A percentile compares a stretch with the other conserved stretches of the same genome.
Conservation (phyloP, 2,113 vertebrate species). For the Ictidomys tridecemlineatus region DNA sequence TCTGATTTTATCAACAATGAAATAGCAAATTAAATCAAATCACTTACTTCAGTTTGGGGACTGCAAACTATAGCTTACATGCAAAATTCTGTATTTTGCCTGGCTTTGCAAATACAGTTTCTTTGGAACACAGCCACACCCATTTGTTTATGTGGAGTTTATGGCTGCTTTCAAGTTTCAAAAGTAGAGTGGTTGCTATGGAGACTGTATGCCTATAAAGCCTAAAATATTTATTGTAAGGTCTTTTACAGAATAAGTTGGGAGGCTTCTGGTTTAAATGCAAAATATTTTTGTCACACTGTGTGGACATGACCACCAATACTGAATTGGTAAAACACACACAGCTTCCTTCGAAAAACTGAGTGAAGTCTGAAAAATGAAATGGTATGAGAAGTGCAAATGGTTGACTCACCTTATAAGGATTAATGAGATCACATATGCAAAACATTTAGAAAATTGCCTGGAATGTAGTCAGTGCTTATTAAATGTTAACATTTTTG, state of each 20-base stretch:
- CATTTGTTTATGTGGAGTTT: background rate
- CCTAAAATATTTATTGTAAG: background rate
- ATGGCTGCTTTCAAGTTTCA: background rate
- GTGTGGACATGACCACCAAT: background rate
- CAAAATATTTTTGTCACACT: background rate
- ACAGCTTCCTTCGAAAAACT: background rate
- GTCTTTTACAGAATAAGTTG: background rate
- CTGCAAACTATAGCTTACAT: background rate
- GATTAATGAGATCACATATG: background rate
- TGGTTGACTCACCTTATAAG: background rate
- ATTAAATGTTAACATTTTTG: background rate
- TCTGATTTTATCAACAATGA: background rate
- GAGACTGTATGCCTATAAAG: background rate
- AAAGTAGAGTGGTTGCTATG: background rate
- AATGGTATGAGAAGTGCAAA: constrained; percentile 57
- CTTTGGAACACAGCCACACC: background rate
- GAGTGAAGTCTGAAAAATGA: background rate
- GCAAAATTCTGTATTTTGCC: background rate
- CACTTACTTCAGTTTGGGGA: background rate
- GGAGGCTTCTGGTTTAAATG: background rate
- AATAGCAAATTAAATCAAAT: background rate
- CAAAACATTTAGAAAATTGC: constrained; percentile 37
- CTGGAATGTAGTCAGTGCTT: background rate
- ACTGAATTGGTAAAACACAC: constrained; percentile 24
- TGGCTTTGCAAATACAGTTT: background rate